Base-by-base conservation (phyloP, 2,113 vertebrate species). In the Rattus rattus region DNA sequence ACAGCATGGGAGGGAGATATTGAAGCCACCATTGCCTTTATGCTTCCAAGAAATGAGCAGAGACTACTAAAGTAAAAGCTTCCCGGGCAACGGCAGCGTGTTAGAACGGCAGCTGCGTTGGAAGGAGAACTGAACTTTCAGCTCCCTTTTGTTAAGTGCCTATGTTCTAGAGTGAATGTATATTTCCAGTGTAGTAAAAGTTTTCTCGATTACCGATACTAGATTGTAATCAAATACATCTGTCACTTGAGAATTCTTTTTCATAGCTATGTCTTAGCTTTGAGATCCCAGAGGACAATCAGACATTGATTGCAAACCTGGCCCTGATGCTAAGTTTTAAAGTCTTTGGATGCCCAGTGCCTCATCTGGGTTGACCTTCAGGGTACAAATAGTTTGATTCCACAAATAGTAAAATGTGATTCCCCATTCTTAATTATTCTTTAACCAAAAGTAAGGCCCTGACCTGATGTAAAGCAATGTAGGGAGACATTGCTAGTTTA, bases 151-250 rank as follows among this genome's bases (percentile, higher is more conserved):
- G 30, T 11, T 30, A 56, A 72, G 16, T 79, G 91, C 17, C 89
- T 91, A 33, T 16, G 77, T n/a, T 92, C 52, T 39, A 76, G 7
- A 75, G 5, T 59, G 36, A 89, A 20, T 52, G 59, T 36, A 63
- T 72, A 47, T 67, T 84, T 79, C 56, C 90, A 30, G 8, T 70
- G 26, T 30, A 70, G 79, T 49, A 56, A 59, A n/a, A 43, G 19
- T 26, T 84, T 52, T 67, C 63, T 33, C 33, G 94, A 79, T 72
- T 61, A 49, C 24, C 30, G 43, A 36, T 43, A 83, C 30, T 56
- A 75, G 72, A 84, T 83, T 84, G 90, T 93, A 97, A 96, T 86
- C 52, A 92, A 95, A 94, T 85, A 91, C 12, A 54, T 43, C 52
- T 70, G 94, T 90, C 92, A 97, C n/a, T 36, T 75, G 86, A 39